Conservation (phyloP, 1,140 invertebrate genomes). For the Drosophila carrolli region DNA sequence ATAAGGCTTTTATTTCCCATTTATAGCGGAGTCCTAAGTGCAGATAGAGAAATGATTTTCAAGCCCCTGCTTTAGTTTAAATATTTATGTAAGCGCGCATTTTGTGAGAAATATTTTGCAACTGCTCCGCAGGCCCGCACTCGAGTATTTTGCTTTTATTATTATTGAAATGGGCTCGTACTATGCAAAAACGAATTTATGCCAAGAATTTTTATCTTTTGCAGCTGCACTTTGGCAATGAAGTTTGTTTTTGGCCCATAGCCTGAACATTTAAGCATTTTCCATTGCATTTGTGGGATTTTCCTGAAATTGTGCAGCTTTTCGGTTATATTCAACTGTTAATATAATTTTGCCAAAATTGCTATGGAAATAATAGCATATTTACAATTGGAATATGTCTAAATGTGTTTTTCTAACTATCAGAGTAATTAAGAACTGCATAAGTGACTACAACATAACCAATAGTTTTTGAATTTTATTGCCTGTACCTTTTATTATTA, state of each 20-base stretch:
- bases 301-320: constrained; percentile 4
- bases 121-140: constrained; percentile 33
- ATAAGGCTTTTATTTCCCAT: constrained; percentile 62
- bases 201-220: constrained; percentile 40
- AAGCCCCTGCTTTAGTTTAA: constrained; percentile 65
- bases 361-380: no score
- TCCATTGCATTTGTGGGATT: constrained; percentile 7
- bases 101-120: constrained; percentile 66
- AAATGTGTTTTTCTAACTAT: no score
- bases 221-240: constrained; percentile 13
- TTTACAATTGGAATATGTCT: no score
- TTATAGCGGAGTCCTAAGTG: constrained; percentile 26
- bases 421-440: no score
- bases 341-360: neutral
- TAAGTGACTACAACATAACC: no score
- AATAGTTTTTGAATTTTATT: no score
- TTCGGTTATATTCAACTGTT: neutral
- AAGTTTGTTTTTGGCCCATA: neutral
- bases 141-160: constrained; percentile 55
- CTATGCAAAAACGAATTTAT: constrained; percentile 42
- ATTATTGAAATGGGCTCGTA: constrained; percentile 60
- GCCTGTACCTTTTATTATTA: no score
- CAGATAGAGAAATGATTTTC: constrained; percentile 49
- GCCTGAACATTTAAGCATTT: constrained; percentile 1
- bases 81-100: constrained; percentile 71